Conservation (phyloP, 2,113 vertebrate species). For the Rhinolophus sinicus region DNA sequence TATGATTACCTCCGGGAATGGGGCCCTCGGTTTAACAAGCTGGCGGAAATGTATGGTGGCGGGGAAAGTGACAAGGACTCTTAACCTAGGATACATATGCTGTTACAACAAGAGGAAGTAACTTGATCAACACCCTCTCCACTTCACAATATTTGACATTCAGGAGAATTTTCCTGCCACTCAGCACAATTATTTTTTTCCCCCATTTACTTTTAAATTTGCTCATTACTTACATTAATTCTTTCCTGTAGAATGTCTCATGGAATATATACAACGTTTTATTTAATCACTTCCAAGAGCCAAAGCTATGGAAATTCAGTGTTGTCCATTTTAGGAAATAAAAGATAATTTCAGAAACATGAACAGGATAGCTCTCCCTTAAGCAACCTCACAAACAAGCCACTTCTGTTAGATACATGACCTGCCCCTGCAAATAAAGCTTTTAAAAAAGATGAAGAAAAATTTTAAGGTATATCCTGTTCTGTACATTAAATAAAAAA, state of each 20-base stretch:
- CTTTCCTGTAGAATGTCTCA: constrained; percentile 86
- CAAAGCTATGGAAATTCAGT: constrained; percentile 89
- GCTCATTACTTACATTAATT: constrained; percentile 85
- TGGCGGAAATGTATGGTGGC: constrained; percentile 98
- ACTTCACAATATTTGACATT: constrained; percentile 84
- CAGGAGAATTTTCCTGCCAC: constrained; percentile 85
- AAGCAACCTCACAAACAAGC: constrained; percentile 82
- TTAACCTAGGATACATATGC: constrained; percentile 82
- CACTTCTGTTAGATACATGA: constrained; percentile 84
- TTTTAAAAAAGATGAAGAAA: constrained; percentile 77
- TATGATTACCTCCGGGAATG: constrained; percentile 98
- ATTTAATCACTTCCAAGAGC: constrained; percentile 88
- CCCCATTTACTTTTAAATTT: constrained; percentile 78
- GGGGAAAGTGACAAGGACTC: constrained; percentile 94
- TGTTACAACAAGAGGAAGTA: constrained; percentile 74
- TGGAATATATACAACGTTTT: constrained; percentile 84
- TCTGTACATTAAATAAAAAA: constrained; percentile 87
- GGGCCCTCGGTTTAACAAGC: constrained; percentile 97
- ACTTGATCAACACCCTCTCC: constrained; percentile 81
- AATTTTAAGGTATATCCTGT: constrained; percentile 81
- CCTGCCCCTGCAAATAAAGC: constrained; percentile 84
- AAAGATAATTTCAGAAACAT: constrained; percentile 84
- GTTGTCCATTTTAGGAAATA: constrained; percentile 87
- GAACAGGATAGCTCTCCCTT: constrained; percentile 82
- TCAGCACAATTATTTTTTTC: constrained; percentile 84